Evolutionary conservation across 2,797 vertebrate species (phyloP).

Genomic region (Knipowitschia caucasica): DNA sequence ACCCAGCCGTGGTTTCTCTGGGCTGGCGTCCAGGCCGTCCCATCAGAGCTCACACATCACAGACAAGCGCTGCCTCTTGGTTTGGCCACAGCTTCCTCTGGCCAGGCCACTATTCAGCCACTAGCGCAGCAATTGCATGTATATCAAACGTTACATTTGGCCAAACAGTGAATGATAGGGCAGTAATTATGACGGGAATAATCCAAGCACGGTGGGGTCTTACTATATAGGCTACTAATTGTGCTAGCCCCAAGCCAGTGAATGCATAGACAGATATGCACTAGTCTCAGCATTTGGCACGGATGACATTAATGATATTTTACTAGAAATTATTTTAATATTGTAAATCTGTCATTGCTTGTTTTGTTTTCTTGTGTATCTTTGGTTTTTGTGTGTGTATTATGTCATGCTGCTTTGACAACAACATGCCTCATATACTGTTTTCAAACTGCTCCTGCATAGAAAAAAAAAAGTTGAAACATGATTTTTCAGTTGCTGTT

Average conservation of each 20-base stretch:
- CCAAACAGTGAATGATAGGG: not conserved
- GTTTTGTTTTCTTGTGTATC: too few relatives aligned
- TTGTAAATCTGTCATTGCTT: too few relatives aligned
- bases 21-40: conserved; percentile 47
- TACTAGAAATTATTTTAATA: too few relatives aligned
- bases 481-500: too few relatives aligned
- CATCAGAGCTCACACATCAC: conserved; percentile 38
- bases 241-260: not conserved
- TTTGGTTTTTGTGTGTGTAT: too few relatives aligned
- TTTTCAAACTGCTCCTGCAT: too few relatives aligned
- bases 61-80: conserved; percentile 19
- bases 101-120: conserved; percentile 26
- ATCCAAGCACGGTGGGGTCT: not conserved
- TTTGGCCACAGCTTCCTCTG: conserved; percentile 53
- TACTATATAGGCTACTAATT: not conserved
- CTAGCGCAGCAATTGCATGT: conserved; percentile 19
- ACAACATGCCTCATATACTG: too few relatives aligned
- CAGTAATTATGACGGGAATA: not conserved
- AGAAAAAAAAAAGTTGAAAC: too few relatives aligned
- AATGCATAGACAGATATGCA: not conserved
- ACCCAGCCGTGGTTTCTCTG: conserved; percentile 39
- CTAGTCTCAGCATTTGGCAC: not conserved
- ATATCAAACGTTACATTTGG: conserved; percentile 5
- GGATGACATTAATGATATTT: too few relatives aligned
- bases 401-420: not conserved